Evolutionary conservation across 2,888 invertebrate species (phyloP), one percentile per base, ranked within the genome.

Genomic region (Habroteleia sp.): DNA sequence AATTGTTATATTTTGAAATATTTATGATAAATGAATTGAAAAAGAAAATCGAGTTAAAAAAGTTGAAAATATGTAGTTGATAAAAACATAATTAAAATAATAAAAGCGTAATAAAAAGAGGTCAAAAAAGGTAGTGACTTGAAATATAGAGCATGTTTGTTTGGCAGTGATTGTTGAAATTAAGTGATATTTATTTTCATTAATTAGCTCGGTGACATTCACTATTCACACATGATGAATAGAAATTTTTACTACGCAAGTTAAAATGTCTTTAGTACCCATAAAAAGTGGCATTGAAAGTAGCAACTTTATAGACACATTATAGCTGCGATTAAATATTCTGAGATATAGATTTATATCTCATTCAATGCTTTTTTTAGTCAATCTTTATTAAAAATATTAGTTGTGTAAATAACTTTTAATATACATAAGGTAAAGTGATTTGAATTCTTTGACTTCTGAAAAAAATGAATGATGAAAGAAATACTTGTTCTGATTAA

Each of bases 201-300:
- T 48, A 63, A 63, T 50, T 63, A 50, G 16, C 42, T 41, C 25
- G 31, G 63, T 46, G 33, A 50, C 8, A 16, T n/a, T n/a, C 31
- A 16, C 25, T 16, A 41, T 50, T 50, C 63, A 63, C 33, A 42
- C 25, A 16, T 10, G 41, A 16, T 62, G 50, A 31, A 50, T 63
- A 63, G 63, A 63, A 63, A 62, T 29, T 7, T 39, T 50, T 20
- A 41, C 25, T 16, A 13, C 25, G 50, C 31, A 33, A 63, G 63
- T 31, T 63, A 63, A 63, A 48, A 41, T 42, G 31, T 33, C n/a
- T 63, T 41, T 50, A 16, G 6, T 23, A 1, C 5, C 7, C n/a
- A 29, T 5, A 60, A 60, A 60, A 60, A 60, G 16, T 48, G 39
- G 35, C 63, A 63, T 63, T 63, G 63, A 63, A 63, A 42, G 63